These are phyloP conservation scores for Sylvietta virens DNA, from an alignment of 2,113 vertebrate species.

Conservation along the genomic window DNA sequence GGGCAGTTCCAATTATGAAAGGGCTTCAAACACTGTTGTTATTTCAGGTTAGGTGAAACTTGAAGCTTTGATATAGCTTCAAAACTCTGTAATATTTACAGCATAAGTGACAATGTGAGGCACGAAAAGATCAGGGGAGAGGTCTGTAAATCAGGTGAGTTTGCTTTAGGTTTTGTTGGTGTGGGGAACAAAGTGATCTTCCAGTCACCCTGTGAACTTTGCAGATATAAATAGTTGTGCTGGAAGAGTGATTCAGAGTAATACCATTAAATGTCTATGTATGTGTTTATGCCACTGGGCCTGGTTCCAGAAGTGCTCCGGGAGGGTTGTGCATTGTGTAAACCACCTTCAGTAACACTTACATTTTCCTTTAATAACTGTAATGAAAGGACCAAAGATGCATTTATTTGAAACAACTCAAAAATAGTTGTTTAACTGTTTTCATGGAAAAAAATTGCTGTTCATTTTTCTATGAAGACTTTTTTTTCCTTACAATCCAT, in stretches of 20 bases:
- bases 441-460: background rate
- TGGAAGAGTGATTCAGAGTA: background rate
- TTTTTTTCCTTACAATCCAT: background rate
- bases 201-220: background rate
- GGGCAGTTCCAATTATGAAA: background rate
- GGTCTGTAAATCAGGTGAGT: background rate
- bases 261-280: background rate
- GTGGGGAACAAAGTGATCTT: background rate
- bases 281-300: background rate
- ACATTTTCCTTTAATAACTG: background rate
- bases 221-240: background rate
- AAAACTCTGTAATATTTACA: background rate
- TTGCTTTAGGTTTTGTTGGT: background rate
- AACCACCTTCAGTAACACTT: background rate
- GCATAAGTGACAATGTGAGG: background rate
- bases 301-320: background rate
- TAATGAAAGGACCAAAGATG: background rate
- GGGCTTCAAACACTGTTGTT: background rate
- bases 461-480: background rate
- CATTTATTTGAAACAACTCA: background rate
- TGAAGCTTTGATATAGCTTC: background rate
- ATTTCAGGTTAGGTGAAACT: background rate
- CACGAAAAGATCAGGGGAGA: background rate
- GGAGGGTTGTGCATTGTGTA: background rate
- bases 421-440: background rate